A percentile compares a stretch with the other conserved stretches of the same genome.
Conservation (phyloP, 2,888 invertebrate species). For the Parnassius mnemosyne region DNA sequence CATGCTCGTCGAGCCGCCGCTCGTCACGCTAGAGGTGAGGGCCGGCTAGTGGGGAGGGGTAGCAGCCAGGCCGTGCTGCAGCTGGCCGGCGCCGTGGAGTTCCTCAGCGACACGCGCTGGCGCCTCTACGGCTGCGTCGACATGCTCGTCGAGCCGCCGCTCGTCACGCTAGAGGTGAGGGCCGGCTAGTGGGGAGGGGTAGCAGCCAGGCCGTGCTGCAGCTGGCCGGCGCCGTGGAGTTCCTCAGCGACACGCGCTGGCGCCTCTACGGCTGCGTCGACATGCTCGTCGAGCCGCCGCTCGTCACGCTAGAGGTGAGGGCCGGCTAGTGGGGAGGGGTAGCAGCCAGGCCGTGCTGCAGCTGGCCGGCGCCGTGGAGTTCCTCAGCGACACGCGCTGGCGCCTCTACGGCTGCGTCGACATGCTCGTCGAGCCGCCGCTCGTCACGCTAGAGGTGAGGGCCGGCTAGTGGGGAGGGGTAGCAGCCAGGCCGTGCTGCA, state of each 20-base stretch:
- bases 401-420: slow-evolving; percentile 91
- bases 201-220: slow-evolving; percentile 86
- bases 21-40: slow-evolving; percentile 90
- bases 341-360: slow-evolving; percentile 86
- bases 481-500: slow-evolving; percentile 86
- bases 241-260: slow-evolving; percentile 85
- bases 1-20: slow-evolving; percentile 84
- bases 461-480: too few relatives aligned
- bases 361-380: slow-evolving; percentile 87
- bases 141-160: slow-evolving; percentile 84
- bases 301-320: slow-evolving; percentile 90
- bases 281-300: slow-evolving; percentile 84
- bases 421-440: slow-evolving; percentile 84
- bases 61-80: slow-evolving; percentile 86
- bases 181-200: too few relatives aligned
- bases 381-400: slow-evolving; percentile 85
- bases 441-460: slow-evolving; percentile 90
- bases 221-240: slow-evolving; percentile 87
- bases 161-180: slow-evolving; percentile 90
- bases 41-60: too few relatives aligned
- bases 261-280: slow-evolving; percentile 91
- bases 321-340: too few relatives aligned
- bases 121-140: slow-evolving; percentile 91
- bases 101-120: slow-evolving; percentile 85
- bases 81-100: slow-evolving; percentile 87